These are phyloP conservation scores for Phalera bucephala DNA, from an alignment of 2,888 invertebrate species.

Conservation along the genomic window DNA sequence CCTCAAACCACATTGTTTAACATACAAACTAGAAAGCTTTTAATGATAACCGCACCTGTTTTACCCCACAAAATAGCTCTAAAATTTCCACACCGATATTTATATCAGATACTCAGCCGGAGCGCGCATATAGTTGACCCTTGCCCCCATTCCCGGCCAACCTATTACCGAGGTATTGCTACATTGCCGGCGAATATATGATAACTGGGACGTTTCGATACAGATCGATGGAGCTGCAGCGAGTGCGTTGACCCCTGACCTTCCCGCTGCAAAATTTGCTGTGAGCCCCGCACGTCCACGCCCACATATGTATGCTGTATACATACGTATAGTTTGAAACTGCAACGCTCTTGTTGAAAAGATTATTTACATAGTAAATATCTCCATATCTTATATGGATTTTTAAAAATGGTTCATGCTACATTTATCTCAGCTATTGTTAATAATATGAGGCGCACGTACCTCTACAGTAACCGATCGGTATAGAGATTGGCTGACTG, in stretches of 20 bases:
- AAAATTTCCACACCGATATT: background rate
- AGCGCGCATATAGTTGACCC: conserved; percentile 9
- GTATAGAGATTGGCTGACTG: too few species aligned
- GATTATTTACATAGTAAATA: too few species aligned
- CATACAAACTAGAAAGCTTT: background rate
- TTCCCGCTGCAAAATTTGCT: conserved; percentile 4
- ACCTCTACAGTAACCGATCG: too few species aligned
- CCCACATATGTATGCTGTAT: background rate
- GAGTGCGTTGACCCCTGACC: conserved; percentile 29
- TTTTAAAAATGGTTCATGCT: too few species aligned
- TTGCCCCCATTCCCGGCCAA: conserved; percentile 4
- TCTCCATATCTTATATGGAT: too few species aligned
- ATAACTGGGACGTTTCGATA: conserved; percentile 16
- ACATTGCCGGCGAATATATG: background rate
- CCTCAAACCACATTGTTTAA: too few species aligned
- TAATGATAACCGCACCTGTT: background rate
- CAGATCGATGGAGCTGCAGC: conserved; percentile 32
- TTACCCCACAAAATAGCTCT: background rate
- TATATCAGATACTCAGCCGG: conserved; percentile 14
- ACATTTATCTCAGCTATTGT: too few species aligned
- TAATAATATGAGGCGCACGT: too few species aligned
- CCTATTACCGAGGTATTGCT: conserved; percentile 7
- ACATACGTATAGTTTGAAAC: background rate
- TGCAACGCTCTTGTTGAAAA: too few species aligned
- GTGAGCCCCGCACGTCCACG: background rate